Evolutionary conservation across 2,888 invertebrate species (phyloP).

Genomic region (Ecliptopera silaceata): DNA sequence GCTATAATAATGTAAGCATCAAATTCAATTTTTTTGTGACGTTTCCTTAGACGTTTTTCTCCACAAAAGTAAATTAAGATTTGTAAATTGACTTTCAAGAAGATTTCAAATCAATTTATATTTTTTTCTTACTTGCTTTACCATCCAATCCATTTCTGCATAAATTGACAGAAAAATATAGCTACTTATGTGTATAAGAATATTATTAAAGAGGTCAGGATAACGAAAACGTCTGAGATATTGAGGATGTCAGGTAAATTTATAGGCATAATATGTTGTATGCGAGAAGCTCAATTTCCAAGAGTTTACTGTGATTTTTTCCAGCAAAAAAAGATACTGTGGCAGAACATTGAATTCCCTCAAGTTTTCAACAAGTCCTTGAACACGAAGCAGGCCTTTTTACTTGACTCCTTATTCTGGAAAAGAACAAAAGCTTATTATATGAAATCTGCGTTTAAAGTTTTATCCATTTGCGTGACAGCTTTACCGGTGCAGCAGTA

Average conservation of each 20-base stretch:
- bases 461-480: constrained; percentile 23
- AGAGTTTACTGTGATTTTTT: constrained; percentile 73
- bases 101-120: too few relatives aligned
- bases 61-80: too few relatives aligned
- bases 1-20: too few relatives aligned
- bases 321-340: constrained; percentile 56
- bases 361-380: constrained; percentile 36
- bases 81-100: too few relatives aligned
- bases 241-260: constrained; percentile 78
- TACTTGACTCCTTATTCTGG: constrained; percentile 24
- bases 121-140: background rate
- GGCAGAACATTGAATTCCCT: constrained; percentile 43
- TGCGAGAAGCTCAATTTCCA: constrained; percentile 68
- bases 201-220: constrained; percentile 76
- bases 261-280: constrained; percentile 79
- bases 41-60: too few relatives aligned
- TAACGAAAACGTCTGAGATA: constrained; percentile 79
- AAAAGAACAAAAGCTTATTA: constrained; percentile 30
- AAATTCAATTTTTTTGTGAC: background rate
- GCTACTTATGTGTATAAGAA: constrained; percentile 29
- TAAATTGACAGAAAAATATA: background rate
- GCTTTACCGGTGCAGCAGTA: constrained; percentile 24
- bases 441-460: constrained; percentile 30
- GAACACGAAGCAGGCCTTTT: constrained; percentile 17
- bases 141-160: background rate